Conservation (phyloP, 2,113 vertebrate species). For the Saguinus midas region DNA sequence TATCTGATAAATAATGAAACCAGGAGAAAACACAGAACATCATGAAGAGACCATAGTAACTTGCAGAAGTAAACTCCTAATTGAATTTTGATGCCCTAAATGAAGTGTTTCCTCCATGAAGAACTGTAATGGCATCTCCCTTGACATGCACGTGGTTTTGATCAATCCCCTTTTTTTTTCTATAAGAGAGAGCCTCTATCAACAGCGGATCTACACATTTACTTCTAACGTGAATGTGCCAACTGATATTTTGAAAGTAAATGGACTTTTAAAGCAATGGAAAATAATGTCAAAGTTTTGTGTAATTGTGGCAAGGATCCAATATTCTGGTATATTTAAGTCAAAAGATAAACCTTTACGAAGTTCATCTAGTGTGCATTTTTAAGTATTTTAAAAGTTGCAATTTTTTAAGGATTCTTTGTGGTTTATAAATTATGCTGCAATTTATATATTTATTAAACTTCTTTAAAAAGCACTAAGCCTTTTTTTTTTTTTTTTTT, state of each 20-base stretch:
- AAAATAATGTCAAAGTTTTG: not conserved
- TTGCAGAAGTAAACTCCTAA: not conserved
- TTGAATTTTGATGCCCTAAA: not conserved
- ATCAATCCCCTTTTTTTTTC: not conserved
- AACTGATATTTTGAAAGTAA: constrained; percentile 12
- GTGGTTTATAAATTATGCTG: not conserved
- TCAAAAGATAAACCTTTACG: not conserved
- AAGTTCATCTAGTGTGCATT: not conserved
- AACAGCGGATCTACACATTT: not conserved
- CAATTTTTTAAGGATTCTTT: not conserved
- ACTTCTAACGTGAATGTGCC: not conserved
- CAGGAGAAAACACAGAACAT: not conserved
- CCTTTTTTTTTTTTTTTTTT: not conserved
- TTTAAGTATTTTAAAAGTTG: not conserved
- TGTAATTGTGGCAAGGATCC: not conserved
- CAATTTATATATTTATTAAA: not conserved
- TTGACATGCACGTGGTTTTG: not conserved
- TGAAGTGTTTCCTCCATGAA: not conserved
- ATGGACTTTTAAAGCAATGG: not conserved
- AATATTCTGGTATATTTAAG: not conserved
- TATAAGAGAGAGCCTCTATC: not conserved
- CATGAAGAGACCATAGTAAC: not conserved
- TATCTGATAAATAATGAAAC: not conserved
- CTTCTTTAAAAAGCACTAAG: not conserved
- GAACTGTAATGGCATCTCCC: not conserved